These are phyloP conservation scores for Silvanus unidentatus DNA, from an alignment of 2,888 invertebrate genomes.

Conservation along the genomic window DNA sequence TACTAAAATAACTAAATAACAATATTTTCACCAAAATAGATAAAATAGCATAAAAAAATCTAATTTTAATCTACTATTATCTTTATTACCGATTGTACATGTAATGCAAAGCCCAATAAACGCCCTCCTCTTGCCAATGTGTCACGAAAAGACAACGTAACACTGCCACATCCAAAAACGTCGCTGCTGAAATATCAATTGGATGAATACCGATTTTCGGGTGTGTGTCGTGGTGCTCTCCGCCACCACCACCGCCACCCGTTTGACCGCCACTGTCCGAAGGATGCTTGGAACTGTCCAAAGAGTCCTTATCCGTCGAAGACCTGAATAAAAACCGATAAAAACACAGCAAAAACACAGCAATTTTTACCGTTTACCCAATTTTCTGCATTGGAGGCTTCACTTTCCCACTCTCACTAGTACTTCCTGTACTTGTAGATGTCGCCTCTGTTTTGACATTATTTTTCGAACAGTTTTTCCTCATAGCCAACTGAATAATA, in stretches of 20 bases:
- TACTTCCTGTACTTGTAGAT: constrained; percentile 28
- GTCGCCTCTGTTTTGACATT: constrained; percentile 48
- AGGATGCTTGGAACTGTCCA: constrained; percentile 49
- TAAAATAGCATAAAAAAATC: too few species aligned
- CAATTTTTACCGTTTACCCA: constrained; percentile 48
- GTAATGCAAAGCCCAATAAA: constrained; percentile 94
- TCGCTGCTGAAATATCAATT: constrained; percentile 73
- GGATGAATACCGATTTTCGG: constrained; percentile 18
- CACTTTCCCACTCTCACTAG: not conserved
- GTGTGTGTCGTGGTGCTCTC: constrained; percentile 9
- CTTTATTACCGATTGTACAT: constrained; percentile 82
- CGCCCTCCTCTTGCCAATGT: constrained; percentile 98
- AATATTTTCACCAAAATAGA: too few species aligned
- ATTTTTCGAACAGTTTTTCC: constrained; percentile 45
- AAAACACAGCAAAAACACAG: too few species aligned
- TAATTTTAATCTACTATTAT: too few species aligned
- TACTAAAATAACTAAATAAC: too few species aligned
- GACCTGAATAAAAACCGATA: constrained; percentile 39
- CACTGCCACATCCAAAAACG: constrained; percentile 94
- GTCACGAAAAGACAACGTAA: constrained; percentile 90
- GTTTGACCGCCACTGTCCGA: not conserved
- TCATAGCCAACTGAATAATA: constrained; percentile 62
- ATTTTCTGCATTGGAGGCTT: constrained; percentile 57
- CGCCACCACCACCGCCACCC: not conserved
- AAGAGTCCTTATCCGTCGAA: constrained; percentile 73